Evolutionary conservation across 64 coral and sea anemone genomes (phyloP), one percentile per base, ranked within the genome.

Genomic region (Acropora yongei): DNA sequence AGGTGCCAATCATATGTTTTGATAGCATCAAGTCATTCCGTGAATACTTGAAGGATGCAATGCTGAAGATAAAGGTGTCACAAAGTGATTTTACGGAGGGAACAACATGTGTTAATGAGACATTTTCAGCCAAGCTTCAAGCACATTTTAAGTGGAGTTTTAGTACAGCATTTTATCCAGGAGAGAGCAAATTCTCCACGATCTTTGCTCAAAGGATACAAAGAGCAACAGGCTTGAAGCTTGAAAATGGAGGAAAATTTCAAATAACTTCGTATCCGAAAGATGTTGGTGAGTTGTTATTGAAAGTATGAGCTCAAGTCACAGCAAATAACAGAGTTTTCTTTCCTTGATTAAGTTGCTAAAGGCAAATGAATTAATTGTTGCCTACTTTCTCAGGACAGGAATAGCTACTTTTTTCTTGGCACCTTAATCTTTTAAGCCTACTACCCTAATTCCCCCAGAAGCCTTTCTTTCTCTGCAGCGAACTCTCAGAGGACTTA

Each of bases 161-260:
- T 47, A 99, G 97, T 53, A 99, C 94, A 73, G 94, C 97, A 45
- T 99, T 99, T 89, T 99, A 99, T 89, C 93, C 97, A 10, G 97
- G 97, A 47, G 97, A 99, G 74, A 99, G 88, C 67, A 99, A 96
- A 42, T 99, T 99, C 75, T 99, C 97, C 40, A 91, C 88, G 5
- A 60, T 72, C 41, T 96, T 93, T 79, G 83, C 91, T 44, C 79
- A 99, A 72, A 91, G 89, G 55, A 94, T 99, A 88, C 65, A 93
- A 78, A 65, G 79, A 66, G 88, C 95, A 41, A 94, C 97, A 66
- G 97, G 97, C 2, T 49, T 99, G 4, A 91, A 80, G 66, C 83
- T 44, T 41, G 79, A 96, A 76, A 99, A 99, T 89, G 97, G 97
- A 49, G 97, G 97, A 61, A 99, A 99, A 76, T 99, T 99, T 79